Conservation (phyloP, 2,888 invertebrate species). For the Melieria crassipennis region DNA sequence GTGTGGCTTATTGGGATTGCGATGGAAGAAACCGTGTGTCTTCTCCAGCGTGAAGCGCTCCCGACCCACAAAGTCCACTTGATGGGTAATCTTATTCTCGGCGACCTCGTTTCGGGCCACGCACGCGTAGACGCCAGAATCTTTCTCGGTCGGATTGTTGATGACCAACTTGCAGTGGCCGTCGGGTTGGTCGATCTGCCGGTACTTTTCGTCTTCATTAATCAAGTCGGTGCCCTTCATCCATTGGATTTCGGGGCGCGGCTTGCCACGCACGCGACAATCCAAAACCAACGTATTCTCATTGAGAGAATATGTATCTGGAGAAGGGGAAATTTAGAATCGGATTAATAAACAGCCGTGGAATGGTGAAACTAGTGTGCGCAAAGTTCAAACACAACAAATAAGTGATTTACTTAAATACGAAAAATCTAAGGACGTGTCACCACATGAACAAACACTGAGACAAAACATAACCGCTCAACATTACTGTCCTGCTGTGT, state of each 20-base stretch:
- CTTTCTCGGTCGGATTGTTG: slow-evolving; percentile 72
- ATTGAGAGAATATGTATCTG: slow-evolving; percentile 77
- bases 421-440: too few species aligned
- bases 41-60: slow-evolving; percentile 66
- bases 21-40: slow-evolving; percentile 65
- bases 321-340: neutral
- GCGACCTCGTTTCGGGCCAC: slow-evolving; percentile 78
- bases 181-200: slow-evolving; percentile 75
- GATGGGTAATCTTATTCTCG: slow-evolving; percentile 79
- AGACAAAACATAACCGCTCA: too few species aligned
- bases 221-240: slow-evolving; percentile 75
- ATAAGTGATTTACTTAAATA: too few species aligned
- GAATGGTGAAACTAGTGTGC: too few species aligned
- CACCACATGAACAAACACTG: too few species aligned
- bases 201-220: slow-evolving; percentile 69
- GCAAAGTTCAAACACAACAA: too few species aligned
- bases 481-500: too few species aligned
- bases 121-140: slow-evolving; percentile 81
- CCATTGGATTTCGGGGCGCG: slow-evolving; percentile 80
- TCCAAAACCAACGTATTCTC: slow-evolving; percentile 81
- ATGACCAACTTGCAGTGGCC: slow-evolving; percentile 79
- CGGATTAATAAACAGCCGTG: too few species aligned
- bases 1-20: slow-evolving; percentile 73
- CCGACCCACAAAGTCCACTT: slow-evolving; percentile 72
- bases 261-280: slow-evolving; percentile 81